These are phyloP conservation scores for Accipiter virgatus DNA, from an alignment of 2,113 vertebrate species.

Conservation along the genomic window DNA sequence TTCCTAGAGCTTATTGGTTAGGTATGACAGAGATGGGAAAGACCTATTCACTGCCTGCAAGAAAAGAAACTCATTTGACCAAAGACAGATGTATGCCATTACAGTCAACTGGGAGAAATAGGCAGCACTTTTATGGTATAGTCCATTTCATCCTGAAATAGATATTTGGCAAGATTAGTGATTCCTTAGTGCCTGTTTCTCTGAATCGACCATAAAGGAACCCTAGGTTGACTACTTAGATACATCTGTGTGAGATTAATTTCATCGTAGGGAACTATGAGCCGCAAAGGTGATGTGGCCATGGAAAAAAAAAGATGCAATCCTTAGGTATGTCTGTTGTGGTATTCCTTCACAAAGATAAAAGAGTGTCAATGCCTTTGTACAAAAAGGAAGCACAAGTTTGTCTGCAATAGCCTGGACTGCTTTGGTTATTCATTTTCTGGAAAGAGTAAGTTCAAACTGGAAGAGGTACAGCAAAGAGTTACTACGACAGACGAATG, in stretches of 20 bases:
- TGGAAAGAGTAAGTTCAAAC: background rate
- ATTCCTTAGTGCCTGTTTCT: background rate
- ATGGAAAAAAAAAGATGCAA: background rate
- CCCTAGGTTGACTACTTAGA: background rate
- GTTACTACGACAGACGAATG: background rate
- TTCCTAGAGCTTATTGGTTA: background rate
- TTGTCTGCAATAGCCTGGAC: background rate
- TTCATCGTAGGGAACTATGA: background rate
- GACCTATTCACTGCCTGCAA: background rate
- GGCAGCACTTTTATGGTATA: background rate
- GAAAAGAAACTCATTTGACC: background rate
- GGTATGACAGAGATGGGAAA: background rate
- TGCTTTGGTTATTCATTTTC: background rate
- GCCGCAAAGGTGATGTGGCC: background rate
- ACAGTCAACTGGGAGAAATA: background rate
- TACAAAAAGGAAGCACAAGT: background rate
- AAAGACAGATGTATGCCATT: conserved; percentile 6
- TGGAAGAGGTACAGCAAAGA: background rate
- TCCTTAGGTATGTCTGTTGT: background rate
- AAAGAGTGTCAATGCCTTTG: background rate
- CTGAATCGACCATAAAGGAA: background rate
- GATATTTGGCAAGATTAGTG: conserved; percentile 24
- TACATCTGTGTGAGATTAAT: background rate
- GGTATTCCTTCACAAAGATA: background rate
- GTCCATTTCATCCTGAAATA: conserved; percentile 6